Evolutionary conservation across 1,140 invertebrate species (phyloP).

Genomic region (Dendroctonus valens): DNA sequence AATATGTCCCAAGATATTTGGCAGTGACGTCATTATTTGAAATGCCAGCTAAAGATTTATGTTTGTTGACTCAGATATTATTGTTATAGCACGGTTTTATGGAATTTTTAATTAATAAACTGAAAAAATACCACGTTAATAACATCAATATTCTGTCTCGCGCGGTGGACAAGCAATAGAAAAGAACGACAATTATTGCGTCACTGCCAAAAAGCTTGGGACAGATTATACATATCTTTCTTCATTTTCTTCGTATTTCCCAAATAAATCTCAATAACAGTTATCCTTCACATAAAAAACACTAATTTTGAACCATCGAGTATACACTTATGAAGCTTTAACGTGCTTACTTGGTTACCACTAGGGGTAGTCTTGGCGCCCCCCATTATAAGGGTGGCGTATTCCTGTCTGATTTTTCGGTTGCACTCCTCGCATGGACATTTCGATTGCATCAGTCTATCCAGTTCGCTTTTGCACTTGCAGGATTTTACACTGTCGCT

Average conservation of each 20-base stretch:
- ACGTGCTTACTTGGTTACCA: slow-evolving; percentile 9
- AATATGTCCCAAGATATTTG: no score
- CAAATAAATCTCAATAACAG: background rate
- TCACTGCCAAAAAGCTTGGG: background rate
- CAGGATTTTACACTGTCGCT: slow-evolving; percentile 17
- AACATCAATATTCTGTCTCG: no score
- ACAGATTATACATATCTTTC: background rate
- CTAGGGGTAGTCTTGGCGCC: slow-evolving; percentile 18
- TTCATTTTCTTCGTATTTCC: no score
- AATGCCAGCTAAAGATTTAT: no score
- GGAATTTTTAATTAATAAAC: no score
- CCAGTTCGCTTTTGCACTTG: slow-evolving; percentile 30
- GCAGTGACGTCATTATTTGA: no score
- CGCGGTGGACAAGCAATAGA: background rate
- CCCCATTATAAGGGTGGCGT: slow-evolving; percentile 19
- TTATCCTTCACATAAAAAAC: no score
- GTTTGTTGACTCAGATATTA: no score
- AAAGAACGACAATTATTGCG: slow-evolving; percentile 4
- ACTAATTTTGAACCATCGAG: background rate
- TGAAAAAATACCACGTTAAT: no score
- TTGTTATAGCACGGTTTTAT: no score
- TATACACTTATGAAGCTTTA: no score
- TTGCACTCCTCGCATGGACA: slow-evolving; percentile 35
- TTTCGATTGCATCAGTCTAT: slow-evolving; percentile 26
- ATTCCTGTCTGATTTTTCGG: slow-evolving; percentile 16